Percentiles rank a stretch among this genome's conserved stretches.
phyloP scores from a whole-genome alignment of 2,113 vertebrate genomes.

The Guaruba guarouba region DNA sequence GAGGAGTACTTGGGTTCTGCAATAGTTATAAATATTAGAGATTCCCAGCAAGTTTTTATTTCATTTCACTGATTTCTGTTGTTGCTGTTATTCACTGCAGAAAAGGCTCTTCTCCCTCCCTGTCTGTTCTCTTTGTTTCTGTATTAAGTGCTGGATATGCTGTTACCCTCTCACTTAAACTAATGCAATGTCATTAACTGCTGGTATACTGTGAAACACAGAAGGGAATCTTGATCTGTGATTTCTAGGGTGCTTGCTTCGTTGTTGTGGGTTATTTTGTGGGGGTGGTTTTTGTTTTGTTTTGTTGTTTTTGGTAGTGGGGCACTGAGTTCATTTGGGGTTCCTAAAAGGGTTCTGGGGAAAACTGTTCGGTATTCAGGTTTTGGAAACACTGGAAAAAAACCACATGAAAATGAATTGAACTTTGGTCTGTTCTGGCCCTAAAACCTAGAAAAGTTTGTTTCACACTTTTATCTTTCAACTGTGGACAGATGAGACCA shows the following conservation, averaged over 20 bases:
- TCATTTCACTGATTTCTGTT: background rate
- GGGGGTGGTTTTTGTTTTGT: background rate
- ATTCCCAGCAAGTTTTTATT: background rate
- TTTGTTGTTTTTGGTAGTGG: background rate
- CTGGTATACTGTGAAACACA: background rate
- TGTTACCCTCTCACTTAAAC: background rate
- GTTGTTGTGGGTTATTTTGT: too few relatives aligned
- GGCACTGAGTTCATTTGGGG: background rate
- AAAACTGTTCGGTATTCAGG: background rate
- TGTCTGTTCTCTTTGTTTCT: background rate
- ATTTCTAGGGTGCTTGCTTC: background rate
- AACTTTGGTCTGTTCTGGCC: background rate
- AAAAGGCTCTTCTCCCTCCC: background rate
- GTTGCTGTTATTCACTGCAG: background rate
- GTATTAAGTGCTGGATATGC: background rate
- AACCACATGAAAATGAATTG: background rate
- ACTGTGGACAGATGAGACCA: background rate
- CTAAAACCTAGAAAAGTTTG: background rate
- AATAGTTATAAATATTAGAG: background rate
- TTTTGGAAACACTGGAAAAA: background rate
- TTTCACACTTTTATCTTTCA: constrained; percentile 40
- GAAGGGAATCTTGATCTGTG: background rate
- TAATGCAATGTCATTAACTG: background rate
- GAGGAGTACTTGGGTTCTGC: background rate
- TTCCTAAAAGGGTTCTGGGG: background rate